Conservation (phyloP, 1,140 invertebrate genomes). For the Diprion similis region DNA sequence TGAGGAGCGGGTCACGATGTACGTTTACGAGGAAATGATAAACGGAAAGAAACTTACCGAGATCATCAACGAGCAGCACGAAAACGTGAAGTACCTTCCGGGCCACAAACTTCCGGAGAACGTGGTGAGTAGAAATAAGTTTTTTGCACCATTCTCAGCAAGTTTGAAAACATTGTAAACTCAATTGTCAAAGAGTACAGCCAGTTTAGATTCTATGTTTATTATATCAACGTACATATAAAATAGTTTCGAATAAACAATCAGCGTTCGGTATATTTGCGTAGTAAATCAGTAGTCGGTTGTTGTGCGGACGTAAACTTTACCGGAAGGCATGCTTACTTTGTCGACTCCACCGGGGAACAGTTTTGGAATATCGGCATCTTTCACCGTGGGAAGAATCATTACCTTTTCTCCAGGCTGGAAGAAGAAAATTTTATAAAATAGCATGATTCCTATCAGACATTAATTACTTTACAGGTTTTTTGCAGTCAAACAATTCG, state of each 20-base stretch:
- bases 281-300: constrained; percentile 65
- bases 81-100: constrained; percentile 83
- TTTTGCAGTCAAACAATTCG: too few relatives aligned
- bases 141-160: neutral
- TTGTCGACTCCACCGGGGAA: constrained; percentile 78
- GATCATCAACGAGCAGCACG: constrained; percentile 80
- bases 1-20: constrained; percentile 73
- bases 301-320: constrained; percentile 80
- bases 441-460: neutral
- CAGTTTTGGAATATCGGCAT: constrained; percentile 72
- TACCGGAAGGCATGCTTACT: constrained; percentile 79
- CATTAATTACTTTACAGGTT: neutral
- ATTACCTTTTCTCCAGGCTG: constrained; percentile 82
- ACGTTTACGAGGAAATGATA: constrained; percentile 79
- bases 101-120: constrained; percentile 71
- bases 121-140: constrained; percentile 58
- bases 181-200: neutral
- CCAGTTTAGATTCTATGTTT: neutral
- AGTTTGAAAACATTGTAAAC: neutral
- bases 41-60: constrained; percentile 78
- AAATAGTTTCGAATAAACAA: too few relatives aligned
- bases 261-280: too few relatives aligned
- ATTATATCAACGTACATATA: too few relatives aligned
- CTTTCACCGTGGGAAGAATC: constrained; percentile 77
- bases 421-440: constrained; percentile 41